Evolutionary conservation across 2,113 vertebrate genomes (phyloP).

Genomic region (Circaetus cinerascens): DNA sequence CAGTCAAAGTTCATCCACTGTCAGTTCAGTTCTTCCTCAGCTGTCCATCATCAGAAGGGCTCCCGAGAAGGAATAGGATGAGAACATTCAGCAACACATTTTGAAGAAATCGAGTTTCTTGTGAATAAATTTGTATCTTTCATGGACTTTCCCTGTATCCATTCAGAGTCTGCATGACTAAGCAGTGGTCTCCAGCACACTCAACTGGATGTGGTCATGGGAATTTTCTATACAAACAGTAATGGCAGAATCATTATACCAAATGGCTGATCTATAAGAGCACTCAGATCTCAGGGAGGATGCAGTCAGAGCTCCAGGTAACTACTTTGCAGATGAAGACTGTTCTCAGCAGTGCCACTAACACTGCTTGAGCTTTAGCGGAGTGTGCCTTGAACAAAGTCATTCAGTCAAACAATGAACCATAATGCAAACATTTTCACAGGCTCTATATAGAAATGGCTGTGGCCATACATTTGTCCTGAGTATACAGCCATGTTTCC

Average conservation of each 20-base stretch:
- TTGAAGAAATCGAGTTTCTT: not conserved
- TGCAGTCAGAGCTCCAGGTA: not conserved
- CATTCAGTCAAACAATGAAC: not conserved
- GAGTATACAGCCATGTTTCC: not conserved
- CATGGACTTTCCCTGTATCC: not conserved
- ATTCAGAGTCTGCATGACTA: not conserved
- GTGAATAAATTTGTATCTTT: not conserved
- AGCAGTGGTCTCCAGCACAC: not conserved
- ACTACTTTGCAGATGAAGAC: not conserved
- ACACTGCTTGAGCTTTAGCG: not conserved
- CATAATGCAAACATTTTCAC: not conserved
- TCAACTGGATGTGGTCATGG: not conserved
- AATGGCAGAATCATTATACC: not conserved
- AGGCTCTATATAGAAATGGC: not conserved
- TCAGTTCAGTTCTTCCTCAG: not conserved
- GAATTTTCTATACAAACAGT: not conserved
- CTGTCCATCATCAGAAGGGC: not conserved
- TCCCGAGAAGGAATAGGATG: not conserved
- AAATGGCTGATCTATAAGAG: not conserved
- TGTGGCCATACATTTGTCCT: not conserved
- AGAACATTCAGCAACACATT: not conserved
- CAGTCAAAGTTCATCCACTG: not conserved
- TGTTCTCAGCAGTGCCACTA: not conserved
- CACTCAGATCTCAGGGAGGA: not conserved
- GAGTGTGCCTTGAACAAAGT: not conserved